Evolutionary conservation across 1,140 invertebrate genomes (phyloP).

Genomic region (Habropoda laboriosa): DNA sequence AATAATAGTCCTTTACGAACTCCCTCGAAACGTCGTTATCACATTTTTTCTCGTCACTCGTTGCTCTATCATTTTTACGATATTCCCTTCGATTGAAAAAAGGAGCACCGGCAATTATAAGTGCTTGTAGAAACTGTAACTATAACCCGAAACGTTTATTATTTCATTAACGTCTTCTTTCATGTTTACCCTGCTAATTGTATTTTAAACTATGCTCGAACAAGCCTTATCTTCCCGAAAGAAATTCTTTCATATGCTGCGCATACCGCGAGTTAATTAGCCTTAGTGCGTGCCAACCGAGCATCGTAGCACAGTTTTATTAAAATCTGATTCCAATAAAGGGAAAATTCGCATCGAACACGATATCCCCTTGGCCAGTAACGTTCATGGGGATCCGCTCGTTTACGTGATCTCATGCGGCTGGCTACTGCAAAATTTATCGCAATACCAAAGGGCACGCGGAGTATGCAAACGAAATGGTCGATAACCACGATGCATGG

Average conservation of each 20-base stretch:
- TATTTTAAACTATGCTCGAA: not conserved
- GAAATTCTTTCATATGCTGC: not conserved
- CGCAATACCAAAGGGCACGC: constrained; percentile 48
- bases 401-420: not conserved
- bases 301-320: not conserved
- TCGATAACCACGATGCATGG: constrained; percentile 37
- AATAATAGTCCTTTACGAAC: constrained; percentile 41
- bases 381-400: not conserved
- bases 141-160: not conserved
- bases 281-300: not conserved
- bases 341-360: not conserved
- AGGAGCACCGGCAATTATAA: too few relatives aligned
- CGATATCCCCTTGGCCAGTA: not conserved
- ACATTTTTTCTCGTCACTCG: not conserved
- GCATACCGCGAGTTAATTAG: too few relatives aligned
- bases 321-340: constrained; percentile 25
- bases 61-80: too few relatives aligned
- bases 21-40: not conserved
- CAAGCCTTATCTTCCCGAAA: not conserved
- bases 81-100: too few relatives aligned
- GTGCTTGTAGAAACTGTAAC: too few relatives aligned
- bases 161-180: not conserved
- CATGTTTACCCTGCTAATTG: not conserved
- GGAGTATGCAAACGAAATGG: constrained; percentile 51
- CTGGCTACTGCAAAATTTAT: constrained; percentile 48